These are phyloP conservation scores for Crotalus horridus DNA, from an alignment of 2,113 vertebrate species.

Conservation along the genomic window DNA sequence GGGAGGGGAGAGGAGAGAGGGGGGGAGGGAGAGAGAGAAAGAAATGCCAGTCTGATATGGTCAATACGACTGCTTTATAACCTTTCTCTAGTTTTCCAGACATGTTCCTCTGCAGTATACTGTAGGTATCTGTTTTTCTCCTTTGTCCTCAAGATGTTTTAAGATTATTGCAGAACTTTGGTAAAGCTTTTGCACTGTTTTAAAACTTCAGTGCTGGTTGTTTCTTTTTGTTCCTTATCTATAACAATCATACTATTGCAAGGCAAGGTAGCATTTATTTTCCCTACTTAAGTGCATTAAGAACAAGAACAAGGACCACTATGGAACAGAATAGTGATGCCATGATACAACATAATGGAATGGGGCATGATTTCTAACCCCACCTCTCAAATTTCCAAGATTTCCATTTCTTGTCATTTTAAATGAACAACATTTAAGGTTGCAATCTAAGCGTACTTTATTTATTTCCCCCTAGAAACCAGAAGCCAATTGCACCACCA, in stretches of 20 bases:
- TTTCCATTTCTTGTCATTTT: background rate
- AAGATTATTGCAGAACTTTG: background rate
- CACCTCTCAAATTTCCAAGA: background rate
- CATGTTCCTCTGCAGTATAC: background rate
- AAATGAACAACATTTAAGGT: too few species aligned
- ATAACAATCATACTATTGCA: background rate
- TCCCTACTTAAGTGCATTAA: background rate
- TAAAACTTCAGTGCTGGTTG: background rate
- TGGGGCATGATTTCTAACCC: background rate
- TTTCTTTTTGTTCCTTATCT: background rate
- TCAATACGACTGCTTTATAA: background rate
- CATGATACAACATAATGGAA: background rate
- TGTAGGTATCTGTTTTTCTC: background rate
- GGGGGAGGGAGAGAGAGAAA: too few species aligned
- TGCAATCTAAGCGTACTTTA: background rate
- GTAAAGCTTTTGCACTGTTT: background rate
- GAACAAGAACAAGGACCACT: background rate
- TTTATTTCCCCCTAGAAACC: background rate
- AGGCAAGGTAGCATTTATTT: background rate
- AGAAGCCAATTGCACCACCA: background rate
- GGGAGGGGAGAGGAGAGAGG: rapidly evolving
- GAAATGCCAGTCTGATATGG: too few species aligned
- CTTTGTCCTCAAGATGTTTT: background rate
- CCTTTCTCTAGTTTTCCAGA: background rate
- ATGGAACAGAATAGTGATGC: background rate